Percentiles rank a stretch among this genome's conserved stretches.
Conservation (phyloP, 2,113 vertebrate genomes). For the Rhinolophus sinicus region DNA sequence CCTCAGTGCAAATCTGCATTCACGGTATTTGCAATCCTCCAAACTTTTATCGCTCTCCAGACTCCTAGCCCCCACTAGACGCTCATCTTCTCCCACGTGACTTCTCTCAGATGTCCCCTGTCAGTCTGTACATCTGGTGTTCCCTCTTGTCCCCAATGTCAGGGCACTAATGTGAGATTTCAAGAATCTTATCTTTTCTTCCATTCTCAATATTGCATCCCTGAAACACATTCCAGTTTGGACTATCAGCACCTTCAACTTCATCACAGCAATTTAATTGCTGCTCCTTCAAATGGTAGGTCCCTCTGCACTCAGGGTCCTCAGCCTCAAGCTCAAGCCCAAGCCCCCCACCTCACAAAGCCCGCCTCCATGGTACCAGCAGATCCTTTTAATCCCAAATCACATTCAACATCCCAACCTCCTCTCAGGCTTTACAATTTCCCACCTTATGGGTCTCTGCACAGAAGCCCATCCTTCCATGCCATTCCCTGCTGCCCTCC, state of each 20-base stretch:
- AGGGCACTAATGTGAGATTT: not conserved
- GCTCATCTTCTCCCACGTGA: too few relatives aligned
- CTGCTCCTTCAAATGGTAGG: not conserved
- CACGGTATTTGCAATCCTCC: not conserved
- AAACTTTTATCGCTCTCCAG: not conserved
- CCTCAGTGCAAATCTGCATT: not conserved
- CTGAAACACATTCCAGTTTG: not conserved
- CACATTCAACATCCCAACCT: too few relatives aligned
- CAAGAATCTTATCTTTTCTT: not conserved
- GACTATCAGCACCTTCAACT: too few relatives aligned
- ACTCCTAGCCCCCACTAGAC: not conserved
- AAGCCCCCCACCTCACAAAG: not conserved
- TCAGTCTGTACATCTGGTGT: not conserved
- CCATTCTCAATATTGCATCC: not conserved
- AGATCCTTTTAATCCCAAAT: too few relatives aligned
- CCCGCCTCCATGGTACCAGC: not conserved
- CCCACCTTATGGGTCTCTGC: too few relatives aligned
- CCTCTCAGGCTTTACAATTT: too few relatives aligned
- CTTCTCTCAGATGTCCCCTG: not conserved
- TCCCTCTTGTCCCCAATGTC: not conserved
- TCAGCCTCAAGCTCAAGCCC: not conserved
- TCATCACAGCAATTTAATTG: too few relatives aligned
- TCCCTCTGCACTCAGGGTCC: too few relatives aligned
- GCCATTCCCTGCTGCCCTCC: too few relatives aligned
- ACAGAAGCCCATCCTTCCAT: too few relatives aligned